phyloP scores from a whole-genome alignment of 2,113 vertebrate genomes.

The Corythaeola cristata region DNA sequence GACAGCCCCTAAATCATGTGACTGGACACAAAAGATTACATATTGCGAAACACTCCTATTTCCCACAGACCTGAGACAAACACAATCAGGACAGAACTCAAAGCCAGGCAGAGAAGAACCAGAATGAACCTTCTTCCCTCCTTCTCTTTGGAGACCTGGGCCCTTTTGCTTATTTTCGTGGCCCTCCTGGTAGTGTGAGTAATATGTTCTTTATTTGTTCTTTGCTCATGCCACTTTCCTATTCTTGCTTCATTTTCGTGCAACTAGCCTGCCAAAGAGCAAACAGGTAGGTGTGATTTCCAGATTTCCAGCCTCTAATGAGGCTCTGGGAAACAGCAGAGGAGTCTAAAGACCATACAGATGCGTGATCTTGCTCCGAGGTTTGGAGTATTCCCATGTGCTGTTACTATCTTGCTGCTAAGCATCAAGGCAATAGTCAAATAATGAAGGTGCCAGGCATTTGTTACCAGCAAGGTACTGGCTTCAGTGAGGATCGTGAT shows the following conservation, averaged over 20 bases:
- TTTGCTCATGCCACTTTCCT: not conserved
- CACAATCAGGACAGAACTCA: not conserved
- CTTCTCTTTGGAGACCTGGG: constrained; percentile 52
- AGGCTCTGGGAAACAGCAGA: not conserved
- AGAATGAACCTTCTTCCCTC: constrained; percentile 43
- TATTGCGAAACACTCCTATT: fast-evolving
- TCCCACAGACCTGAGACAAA: not conserved
- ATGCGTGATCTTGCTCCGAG: not conserved
- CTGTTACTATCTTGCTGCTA: not conserved
- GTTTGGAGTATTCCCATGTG: not conserved
- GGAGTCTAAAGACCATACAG: not conserved
- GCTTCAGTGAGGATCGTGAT: not conserved
- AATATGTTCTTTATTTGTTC: not conserved
- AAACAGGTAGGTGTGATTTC: not conserved
- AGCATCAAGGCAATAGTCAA: not conserved
- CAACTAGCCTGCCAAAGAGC: not conserved
- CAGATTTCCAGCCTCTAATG: not conserved
- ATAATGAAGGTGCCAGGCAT: not conserved
- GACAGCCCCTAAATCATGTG: not conserved
- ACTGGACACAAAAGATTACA: not conserved
- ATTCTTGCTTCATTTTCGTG: not conserved
- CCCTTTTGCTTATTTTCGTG: not conserved
- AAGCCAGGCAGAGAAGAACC: not conserved
- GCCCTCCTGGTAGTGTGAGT: not conserved
- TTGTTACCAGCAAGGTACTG: not conserved